A percentile compares a stretch with the other conserved stretches of the same genome.
phyloP scores from a whole-genome alignment of 2,113 vertebrate genomes.

The Campylomormyrus numenius region DNA sequence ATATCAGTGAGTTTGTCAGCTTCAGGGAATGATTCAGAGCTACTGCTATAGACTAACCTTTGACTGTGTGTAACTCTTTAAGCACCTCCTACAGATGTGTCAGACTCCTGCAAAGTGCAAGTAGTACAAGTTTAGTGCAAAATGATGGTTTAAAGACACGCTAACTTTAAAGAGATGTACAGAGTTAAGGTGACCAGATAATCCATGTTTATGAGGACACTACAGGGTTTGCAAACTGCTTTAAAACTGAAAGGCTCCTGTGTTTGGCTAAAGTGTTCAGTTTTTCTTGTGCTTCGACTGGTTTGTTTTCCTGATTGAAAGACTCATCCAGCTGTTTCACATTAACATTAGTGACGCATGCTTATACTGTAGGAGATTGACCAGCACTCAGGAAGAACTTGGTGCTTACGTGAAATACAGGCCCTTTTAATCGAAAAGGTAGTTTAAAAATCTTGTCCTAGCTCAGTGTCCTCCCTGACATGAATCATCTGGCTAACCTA shows the following conservation, averaged over 20 bases:
- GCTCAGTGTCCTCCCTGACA: not conserved
- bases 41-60: not conserved
- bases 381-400: not conserved
- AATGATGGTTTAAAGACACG: not conserved
- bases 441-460: not conserved
- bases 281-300: not conserved
- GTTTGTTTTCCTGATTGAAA: not conserved
- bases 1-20: not conserved
- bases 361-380: not conserved
- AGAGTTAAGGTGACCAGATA: not conserved
- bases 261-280: not conserved
- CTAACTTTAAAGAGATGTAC: not conserved
- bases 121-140: not conserved
- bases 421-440: not conserved
- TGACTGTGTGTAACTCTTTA: not conserved
- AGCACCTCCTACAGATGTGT: not conserved
- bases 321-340: not conserved
- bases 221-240: not conserved
- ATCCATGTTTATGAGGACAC: not conserved
- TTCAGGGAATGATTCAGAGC: not conserved
- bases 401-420: not conserved
- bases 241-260: not conserved
- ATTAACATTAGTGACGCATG: not conserved
- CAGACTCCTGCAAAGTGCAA: not conserved
- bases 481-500: not conserved